These are phyloP conservation scores for Pseudanteris insignis DNA, from an alignment of 2,888 invertebrate species.

Conservation along the genomic window DNA sequence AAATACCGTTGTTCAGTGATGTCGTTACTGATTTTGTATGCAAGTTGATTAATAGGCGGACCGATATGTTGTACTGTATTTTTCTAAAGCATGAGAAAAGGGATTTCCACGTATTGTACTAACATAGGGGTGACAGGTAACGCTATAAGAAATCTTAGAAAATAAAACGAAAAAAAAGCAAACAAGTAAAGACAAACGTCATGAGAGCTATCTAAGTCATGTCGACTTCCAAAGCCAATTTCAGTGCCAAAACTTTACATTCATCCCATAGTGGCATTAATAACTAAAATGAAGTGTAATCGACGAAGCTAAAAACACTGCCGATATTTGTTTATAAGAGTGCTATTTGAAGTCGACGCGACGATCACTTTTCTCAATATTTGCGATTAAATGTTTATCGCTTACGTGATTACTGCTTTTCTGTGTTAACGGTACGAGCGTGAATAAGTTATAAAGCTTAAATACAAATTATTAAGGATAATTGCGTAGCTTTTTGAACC, in stretches of 20 bases:
- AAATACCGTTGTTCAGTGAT: no score
- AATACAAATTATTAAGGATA: conserved; percentile 21
- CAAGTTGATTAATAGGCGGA: background rate
- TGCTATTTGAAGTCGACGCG: conserved; percentile 19
- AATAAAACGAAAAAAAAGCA: no score
- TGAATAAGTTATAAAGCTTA: conserved; percentile 34
- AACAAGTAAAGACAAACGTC: no score
- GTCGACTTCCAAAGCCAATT: conserved; percentile 4
- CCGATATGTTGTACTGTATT: conserved; percentile 23
- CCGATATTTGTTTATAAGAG: no score
- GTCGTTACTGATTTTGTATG: no score
- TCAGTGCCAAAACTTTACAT: conserved; percentile 15
- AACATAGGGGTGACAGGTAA: conserved; percentile 22
- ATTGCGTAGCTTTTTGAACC: conserved; percentile 30
- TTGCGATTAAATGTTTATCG: conserved; percentile 34
- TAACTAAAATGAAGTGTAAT: no score
- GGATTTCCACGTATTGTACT: conserved; percentile 32
- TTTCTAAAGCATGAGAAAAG: conserved; percentile 41
- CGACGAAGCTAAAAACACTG: no score
- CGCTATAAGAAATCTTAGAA: no score
- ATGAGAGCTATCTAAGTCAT: no score
- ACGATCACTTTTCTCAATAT: conserved; percentile 26
- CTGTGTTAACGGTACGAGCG: conserved; percentile 33
- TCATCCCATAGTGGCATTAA: background rate
- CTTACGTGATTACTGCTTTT: conserved; percentile 39